Evolutionary conservation across 2,888 invertebrate genomes (phyloP).

Genomic region (Pterostichus niger): DNA sequence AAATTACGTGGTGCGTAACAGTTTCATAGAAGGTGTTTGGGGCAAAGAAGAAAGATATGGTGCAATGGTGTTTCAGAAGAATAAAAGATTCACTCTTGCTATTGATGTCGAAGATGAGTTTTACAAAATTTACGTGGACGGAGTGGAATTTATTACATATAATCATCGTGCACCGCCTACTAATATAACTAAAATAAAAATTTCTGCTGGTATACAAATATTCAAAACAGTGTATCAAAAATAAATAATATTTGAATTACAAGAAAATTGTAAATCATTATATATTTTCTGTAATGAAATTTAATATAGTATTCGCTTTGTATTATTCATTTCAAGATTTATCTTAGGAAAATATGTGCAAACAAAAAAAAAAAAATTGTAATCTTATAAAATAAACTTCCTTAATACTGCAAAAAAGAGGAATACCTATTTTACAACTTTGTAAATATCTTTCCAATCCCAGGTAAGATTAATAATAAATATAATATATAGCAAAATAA

Average conservation of each 20-base stretch:
- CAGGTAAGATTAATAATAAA: too few relatives aligned
- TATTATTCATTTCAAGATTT: too few relatives aligned
- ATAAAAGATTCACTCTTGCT: background rate
- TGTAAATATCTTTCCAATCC: too few relatives aligned
- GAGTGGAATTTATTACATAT: constrained; percentile 16
- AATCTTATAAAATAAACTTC: too few relatives aligned
- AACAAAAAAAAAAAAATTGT: too few relatives aligned
- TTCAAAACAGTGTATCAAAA: constrained; percentile 39
- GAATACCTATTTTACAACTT: too few relatives aligned
- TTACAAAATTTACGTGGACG: constrained; percentile 26
- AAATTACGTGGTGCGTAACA: constrained; percentile 19
- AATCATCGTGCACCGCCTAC: background rate
- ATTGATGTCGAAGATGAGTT: constrained; percentile 1
- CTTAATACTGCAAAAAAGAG: too few relatives aligned
- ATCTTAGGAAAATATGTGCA: too few relatives aligned
- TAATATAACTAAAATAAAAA: background rate
- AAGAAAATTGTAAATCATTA: too few relatives aligned
- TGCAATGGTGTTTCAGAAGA: background rate
- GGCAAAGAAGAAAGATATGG: constrained; percentile 27
- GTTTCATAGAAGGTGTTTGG: background rate
- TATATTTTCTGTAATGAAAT: too few relatives aligned
- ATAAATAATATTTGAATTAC: background rate
- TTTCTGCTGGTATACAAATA: background rate
- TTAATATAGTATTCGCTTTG: too few relatives aligned
- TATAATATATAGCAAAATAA: too few relatives aligned